Evolutionary conservation across 2,113 vertebrate species (phyloP).

Genomic region (Ciconia stormi): DNA sequence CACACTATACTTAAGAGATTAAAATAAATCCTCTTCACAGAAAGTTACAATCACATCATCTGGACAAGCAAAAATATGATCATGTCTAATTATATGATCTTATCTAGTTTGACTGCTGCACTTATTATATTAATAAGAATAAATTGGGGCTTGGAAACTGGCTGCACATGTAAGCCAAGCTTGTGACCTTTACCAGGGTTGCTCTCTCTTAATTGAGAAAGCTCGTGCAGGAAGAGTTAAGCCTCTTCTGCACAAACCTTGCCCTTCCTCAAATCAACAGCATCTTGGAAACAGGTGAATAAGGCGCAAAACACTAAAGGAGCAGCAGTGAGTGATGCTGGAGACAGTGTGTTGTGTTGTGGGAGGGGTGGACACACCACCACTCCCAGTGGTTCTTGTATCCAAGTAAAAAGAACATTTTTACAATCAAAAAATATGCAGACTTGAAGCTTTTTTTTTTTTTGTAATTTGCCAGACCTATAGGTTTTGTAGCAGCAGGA

Average conservation of each 20-base stretch:
- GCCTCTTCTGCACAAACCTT: neutral
- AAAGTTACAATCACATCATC: constrained; percentile 45
- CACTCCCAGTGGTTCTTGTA: accelerated
- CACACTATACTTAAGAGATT: neutral
- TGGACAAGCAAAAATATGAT: constrained; percentile 43
- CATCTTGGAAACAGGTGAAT: neutral
- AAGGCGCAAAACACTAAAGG: neutral
- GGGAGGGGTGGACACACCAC: neutral
- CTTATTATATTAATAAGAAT: constrained; percentile 78
- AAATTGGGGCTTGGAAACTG: constrained; percentile 55
- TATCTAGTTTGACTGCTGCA: constrained; percentile 65
- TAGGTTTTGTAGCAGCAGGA: neutral
- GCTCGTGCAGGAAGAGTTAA: neutral
- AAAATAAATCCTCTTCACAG: constrained; percentile 45
- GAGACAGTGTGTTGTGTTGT: neutral
- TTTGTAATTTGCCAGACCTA: neutral
- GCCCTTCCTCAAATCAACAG: neutral
- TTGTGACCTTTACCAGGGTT: neutral
- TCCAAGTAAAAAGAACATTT: neutral
- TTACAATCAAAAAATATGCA: neutral
- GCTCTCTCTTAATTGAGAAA: neutral
- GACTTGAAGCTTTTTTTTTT: neutral
- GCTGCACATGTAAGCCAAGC: neutral
- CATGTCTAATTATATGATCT: constrained; percentile 56
- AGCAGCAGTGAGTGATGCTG: neutral